phyloP scores from a whole-genome alignment of 2,113 vertebrate species.

The Sphyrna mokarran region DNA sequence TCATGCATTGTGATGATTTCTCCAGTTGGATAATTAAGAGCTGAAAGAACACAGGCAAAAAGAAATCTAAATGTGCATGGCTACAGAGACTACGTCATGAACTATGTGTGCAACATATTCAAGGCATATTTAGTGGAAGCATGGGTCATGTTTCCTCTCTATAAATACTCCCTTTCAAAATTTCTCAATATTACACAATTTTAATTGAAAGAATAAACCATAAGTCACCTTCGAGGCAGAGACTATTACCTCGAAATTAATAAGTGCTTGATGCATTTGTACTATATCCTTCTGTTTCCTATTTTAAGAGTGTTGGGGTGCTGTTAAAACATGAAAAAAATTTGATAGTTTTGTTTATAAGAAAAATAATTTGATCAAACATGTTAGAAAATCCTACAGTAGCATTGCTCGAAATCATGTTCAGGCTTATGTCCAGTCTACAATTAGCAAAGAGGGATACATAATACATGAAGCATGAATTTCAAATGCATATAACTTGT shows the following conservation, averaged over 20 bases:
- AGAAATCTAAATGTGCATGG: not conserved
- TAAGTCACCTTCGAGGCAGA: not conserved
- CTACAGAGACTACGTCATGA: not conserved
- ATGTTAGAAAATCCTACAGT: not conserved
- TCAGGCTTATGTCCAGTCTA: too few relatives aligned
- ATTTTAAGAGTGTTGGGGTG: not conserved
- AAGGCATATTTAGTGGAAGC: not conserved
- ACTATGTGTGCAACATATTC: not conserved
- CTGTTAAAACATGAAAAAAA: not conserved
- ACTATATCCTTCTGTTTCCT: not conserved
- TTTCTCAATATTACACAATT: not conserved
- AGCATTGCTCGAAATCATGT: not conserved
- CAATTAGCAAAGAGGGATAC: too few relatives aligned
- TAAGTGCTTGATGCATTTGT: not conserved
- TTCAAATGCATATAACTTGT: too few relatives aligned
- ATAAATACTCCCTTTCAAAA: not conserved
- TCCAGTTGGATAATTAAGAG: not conserved
- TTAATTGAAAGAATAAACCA: slow-evolving; percentile 2
- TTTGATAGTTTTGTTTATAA: not conserved
- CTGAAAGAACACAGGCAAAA: not conserved
- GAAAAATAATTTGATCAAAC: not conserved
- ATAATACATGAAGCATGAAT: too few relatives aligned
- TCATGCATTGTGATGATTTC: not conserved
- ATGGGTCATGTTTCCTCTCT: not conserved
- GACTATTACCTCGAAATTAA: not conserved